Evolutionary conservation across 2,797 vertebrate genomes (phyloP).

Genomic region (Crocodylus rhombifer): DNA sequence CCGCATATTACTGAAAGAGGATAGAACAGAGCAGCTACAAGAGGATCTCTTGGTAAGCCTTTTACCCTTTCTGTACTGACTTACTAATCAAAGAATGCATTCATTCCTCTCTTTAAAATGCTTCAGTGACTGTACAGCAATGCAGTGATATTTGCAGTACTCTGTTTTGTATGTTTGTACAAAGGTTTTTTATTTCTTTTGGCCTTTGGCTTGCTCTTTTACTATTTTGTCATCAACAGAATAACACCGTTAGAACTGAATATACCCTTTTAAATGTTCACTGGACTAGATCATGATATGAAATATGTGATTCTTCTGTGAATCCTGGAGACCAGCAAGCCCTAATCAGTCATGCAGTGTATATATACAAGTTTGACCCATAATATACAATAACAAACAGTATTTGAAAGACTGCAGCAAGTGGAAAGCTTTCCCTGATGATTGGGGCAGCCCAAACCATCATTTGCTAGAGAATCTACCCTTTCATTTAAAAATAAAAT

Average conservation of each 20-base stretch:
- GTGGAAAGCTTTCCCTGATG: not conserved
- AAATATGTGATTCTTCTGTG: not conserved
- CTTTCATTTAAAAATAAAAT: not conserved
- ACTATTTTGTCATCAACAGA: not conserved
- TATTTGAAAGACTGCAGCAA: not conserved
- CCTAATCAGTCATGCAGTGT: not conserved
- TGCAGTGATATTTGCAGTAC: not conserved
- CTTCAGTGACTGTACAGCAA: not conserved
- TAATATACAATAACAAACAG: not conserved
- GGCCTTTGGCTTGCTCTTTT: not conserved
- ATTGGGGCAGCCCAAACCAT: not conserved
- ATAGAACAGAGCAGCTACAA: constrained; percentile 83
- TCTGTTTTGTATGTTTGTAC: not conserved
- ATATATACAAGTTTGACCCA: not conserved
- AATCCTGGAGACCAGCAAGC: not conserved
- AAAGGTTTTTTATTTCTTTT: not conserved
- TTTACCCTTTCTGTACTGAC: not conserved
- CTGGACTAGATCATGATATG: not conserved
- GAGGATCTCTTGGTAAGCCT: constrained; percentile 88
- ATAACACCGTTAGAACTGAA: not conserved
- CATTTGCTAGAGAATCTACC: not conserved
- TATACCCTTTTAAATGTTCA: not conserved
- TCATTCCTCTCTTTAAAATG: not conserved
- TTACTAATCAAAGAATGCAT: not conserved
- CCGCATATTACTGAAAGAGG: constrained; percentile 84